These are phyloP conservation scores for Saturnia japonica DNA, from an alignment of 2,888 invertebrate genomes.

Conservation along the genomic window DNA sequence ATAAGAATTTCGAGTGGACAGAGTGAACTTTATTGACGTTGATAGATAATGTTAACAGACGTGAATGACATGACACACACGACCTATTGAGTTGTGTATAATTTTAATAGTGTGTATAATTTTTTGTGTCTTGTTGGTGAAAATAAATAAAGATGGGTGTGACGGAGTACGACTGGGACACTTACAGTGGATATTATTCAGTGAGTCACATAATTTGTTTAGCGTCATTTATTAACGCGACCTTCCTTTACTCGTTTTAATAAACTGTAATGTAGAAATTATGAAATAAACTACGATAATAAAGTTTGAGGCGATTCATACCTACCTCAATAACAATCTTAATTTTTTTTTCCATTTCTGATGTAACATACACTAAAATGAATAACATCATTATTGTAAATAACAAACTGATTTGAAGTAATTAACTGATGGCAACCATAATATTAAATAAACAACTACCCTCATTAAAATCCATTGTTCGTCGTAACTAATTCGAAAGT, in stretches of 20 bases:
- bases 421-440: not conserved
- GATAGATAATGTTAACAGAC: constrained; percentile 43
- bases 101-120: constrained; percentile 48
- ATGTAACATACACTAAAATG: not conserved
- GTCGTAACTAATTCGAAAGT: not conserved
- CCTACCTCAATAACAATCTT: constrained; percentile 41
- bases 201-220: constrained; percentile 54
- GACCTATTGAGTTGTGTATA: constrained; percentile 25
- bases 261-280: constrained; percentile 12
- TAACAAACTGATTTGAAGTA: not conserved
- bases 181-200: constrained; percentile 74
- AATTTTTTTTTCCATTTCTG: constrained; percentile 13
- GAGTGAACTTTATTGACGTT: constrained; percentile 46
- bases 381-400: not conserved
- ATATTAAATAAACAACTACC: constrained; percentile 6
- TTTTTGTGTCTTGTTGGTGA: constrained; percentile 50
- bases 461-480: not conserved
- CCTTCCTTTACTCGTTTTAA: constrained; percentile 25
- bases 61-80: constrained; percentile 42
- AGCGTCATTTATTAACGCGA: constrained; percentile 20
- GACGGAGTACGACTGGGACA: constrained; percentile 76
- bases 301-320: constrained; percentile 19
- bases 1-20: constrained; percentile 54
- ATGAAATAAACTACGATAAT: constrained; percentile 14
- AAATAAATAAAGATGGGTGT: constrained; percentile 72